Evolutionary conservation across 35 echinoderm and acorn worm genomes (phyloP), one percentile per base, ranked within the genome.

Genomic region (Heliocidaris erythrogramma): DNA sequence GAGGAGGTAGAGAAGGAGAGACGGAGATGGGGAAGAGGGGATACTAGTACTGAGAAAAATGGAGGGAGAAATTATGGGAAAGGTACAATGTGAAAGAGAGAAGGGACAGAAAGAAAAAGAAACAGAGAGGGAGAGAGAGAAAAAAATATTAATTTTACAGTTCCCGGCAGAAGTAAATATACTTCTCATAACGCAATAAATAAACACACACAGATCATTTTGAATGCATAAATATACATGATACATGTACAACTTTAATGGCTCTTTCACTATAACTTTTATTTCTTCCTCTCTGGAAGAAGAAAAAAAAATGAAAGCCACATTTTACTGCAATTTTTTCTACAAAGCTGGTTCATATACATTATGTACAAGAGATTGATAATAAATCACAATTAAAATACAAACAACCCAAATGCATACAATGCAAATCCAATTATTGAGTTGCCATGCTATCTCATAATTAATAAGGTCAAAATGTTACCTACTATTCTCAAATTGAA

Each of bases 261-360:
- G 65, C 65, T 78, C 18, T 7, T 78, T 78, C 65, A 27, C 21
- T 78, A 5, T 7, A 27, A 2, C 2, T 78, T n/a, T 78, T 69
- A 0, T 60, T 18, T 60, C 24, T 78, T 27, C 27, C 65, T 78
- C 6, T 69, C 65, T 3, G 35, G 35, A 42, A 42, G 35, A 42
- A 78, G 65, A 78, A 78, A 18, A 78, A 78, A n/a, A 78, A 78
- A 78, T 78, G 65, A 78, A 78, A 78, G 65, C 65, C 65, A 78
- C 27, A 18, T 78, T 78, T 78, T n/a, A 78, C 65, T 78, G 65
- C 65, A 78, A n/a, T 27, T 78, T 21, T 78, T 78, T 78, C 18
- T 78, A 78, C 65, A 78, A 78, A 78, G 65, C 65, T 78, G 18
- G 65, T 78, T 78, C 65, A 78, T 78, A n/a, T 78, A 78, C 65